Base-by-base conservation (phyloP, 2,113 vertebrate genomes). In the Naja naja region DNA sequence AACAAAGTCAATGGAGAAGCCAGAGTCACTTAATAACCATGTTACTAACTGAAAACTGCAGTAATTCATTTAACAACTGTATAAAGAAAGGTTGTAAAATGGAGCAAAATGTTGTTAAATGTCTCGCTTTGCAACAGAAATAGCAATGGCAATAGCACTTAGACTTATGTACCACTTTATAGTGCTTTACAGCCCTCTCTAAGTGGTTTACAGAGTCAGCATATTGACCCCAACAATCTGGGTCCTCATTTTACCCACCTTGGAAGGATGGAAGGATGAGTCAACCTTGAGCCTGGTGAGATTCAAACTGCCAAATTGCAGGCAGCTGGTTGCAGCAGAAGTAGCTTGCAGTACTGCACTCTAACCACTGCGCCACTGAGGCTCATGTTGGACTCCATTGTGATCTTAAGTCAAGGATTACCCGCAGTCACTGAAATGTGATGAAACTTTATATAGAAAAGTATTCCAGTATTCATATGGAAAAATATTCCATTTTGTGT, bases 361-460 rank as follows among this genome's bases (percentile, higher is more conserved):
- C 47, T 49, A 49, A 49, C 47, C 47, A 49, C 47, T 49, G 47
- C 7, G 47, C 7, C 47, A 49, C 47, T 1, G 8, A 49, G 47
- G 47, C 47, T 49, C 47, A 64, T 64, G 58, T 64, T 64, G 27
- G 22, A 25, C 23, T 58, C 56, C 9, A 58, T 58, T 58, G 23
- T 55, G 18, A 18, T 7, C 55, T 56, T 56, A 8, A 23, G 55
- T 60, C 9, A 3, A 60, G 25, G 58, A 30, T 60, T 60, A 60
- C 25, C 58, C 12, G 58, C 11, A 90, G 91, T 85, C 93, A 43
- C 91, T 94, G 23, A 20, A 94, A 91, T 96, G 81, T 93, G 94
- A 49, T 81, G 81, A 69, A 25, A 87, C 14, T 53, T 5, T 69
- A 60, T 92, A 93, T 90, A 88, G 90, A 39, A 92, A 94, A 85